Base-by-base conservation (phyloP, 2,797 vertebrate species). In the Zenarchopterus dispar region DNA sequence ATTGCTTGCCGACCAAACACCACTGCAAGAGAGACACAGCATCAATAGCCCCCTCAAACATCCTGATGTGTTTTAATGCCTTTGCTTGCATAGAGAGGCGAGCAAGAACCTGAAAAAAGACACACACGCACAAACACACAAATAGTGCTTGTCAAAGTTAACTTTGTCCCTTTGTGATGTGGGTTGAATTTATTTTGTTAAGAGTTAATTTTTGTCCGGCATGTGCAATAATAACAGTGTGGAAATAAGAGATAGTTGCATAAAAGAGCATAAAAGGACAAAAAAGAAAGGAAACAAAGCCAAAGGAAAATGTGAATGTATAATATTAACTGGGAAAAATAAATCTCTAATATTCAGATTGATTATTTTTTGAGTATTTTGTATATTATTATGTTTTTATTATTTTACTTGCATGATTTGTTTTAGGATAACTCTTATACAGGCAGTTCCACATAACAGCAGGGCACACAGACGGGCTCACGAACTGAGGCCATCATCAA, bases 1-100 rank as follows among this genome's bases (percentile, higher is more conserved):
- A 93, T 93, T 92, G 92, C 91, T 88, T 92, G 80, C 81, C 73
- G 74, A 87, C 88, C 90, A 91, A 92, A 92, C 89, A 89, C 73
- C 67, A 67, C 78, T 81, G 88, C 82, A 78, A 82, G 77, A 79
- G 84, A 90, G 80, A 86, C 82, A 85, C 67, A 62, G 80, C 71
- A 84, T 91, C 88, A 88, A 90, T 88, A 88, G 72, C 75, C 82
- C 67, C 61, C 69, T 65, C 67, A 7, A 18, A 56, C 58, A 78
- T 77, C 64, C 67, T 73, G 67, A 78, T 84, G 79, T 77, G 83
- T 83, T 85, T 85, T 86, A 89, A 86, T 86, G 77, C 68, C 78
- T 79, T 56, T 11, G 46, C 84, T 88, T 89, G 85, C 88, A 88
- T 82, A 84, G 78, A 81, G 54, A 79, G 50, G 21, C 58, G 22